phyloP scores from a whole-genome alignment of 1,140 invertebrate species.

The Euura saliciscinereae region DNA sequence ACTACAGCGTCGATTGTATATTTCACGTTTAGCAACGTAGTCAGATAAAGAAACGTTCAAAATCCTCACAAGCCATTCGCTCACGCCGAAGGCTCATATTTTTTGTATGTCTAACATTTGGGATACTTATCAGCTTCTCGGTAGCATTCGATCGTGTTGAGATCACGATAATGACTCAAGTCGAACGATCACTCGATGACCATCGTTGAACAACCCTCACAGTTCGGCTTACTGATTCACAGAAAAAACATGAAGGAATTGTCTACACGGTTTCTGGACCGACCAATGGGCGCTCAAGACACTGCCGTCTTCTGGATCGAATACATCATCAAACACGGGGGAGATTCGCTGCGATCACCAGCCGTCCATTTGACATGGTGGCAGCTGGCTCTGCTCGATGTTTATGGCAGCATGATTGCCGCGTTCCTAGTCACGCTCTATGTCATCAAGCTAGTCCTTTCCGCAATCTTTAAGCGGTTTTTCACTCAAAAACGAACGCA shows the following conservation, averaged over 20 bases:
- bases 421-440: constrained; percentile 14
- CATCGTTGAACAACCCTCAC: background rate
- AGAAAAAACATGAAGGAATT: constrained; percentile 14
- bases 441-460: background rate
- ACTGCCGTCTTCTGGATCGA: constrained; percentile 49
- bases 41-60: too few species aligned
- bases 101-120: too few species aligned
- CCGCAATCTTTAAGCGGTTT: background rate
- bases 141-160: too few species aligned
- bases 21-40: too few species aligned
- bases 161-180: too few species aligned
- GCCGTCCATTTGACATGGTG: constrained; percentile 52
- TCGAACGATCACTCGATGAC: too few species aligned
- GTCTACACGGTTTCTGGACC: constrained; percentile 41
- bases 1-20: too few species aligned
- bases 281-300: constrained; percentile 39
- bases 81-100: too few species aligned
- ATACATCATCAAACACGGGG: constrained; percentile 57
- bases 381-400: constrained; percentile 53
- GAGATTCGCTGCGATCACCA: constrained; percentile 51
- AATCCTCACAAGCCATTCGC: too few species aligned
- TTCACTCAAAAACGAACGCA: background rate
- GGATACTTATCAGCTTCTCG: too few species aligned
- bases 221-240: background rate
- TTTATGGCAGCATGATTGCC: constrained; percentile 32